Conservation (phyloP, 30 jellyfish, hydroid and myxozoan genomes). For the Turritopsis dohrnii region DNA sequence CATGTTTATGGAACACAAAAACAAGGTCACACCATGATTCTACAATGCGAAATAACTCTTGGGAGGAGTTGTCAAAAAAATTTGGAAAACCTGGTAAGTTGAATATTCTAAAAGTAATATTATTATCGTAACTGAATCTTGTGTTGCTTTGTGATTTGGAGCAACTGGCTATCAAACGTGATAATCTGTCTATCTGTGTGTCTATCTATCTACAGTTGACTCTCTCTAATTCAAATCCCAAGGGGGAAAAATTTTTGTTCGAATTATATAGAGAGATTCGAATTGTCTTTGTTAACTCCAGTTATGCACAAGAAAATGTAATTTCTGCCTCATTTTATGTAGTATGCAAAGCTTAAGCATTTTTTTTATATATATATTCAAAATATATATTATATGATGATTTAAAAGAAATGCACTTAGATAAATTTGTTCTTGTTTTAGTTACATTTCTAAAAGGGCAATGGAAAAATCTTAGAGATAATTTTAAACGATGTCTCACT, state of each 20-base stretch:
- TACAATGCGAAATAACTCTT: background rate
- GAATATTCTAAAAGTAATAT: background rate
- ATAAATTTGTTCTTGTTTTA: background rate
- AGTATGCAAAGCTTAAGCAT: background rate
- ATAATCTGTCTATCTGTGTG: background rate
- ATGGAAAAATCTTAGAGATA: conserved; percentile 51
- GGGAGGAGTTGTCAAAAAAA: background rate
- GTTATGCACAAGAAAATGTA: background rate
- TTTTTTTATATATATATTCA: background rate
- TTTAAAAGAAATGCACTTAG: background rate
- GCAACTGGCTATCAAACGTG: background rate
- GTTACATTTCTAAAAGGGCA: conserved; percentile 50
- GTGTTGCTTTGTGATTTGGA: background rate
- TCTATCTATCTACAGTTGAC: background rate
- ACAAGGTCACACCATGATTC: background rate
- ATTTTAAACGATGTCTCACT: conserved; percentile 36
- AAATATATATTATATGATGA: background rate
- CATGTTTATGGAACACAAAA: background rate
- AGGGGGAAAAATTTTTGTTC: background rate
- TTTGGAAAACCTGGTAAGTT: background rate
- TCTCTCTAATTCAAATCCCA: background rate
- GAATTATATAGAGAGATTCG: background rate
- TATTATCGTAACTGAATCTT: background rate
- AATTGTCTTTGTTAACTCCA: background rate
- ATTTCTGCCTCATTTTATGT: background rate